Percentiles rank a stretch among this genome's conserved stretches.
Evolutionary conservation across 2,888 invertebrate species (phyloP).

Genomic region (Hedychridium roseum): DNA sequence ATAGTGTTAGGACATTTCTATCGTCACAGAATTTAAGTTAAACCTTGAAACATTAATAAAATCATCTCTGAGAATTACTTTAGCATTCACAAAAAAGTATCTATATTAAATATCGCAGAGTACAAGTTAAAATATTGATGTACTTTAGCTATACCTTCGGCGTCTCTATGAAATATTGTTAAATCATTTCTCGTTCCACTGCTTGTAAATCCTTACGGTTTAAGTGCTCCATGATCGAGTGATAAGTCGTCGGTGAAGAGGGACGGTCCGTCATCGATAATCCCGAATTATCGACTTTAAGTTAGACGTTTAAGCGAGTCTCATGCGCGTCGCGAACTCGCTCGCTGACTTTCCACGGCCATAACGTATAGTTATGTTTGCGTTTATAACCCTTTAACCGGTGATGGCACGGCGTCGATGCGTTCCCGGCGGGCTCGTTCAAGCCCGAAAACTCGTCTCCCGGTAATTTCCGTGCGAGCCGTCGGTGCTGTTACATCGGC

Average conservation of each 20-base stretch:
- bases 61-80: no score
- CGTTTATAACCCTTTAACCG: slow-evolving; percentile 29
- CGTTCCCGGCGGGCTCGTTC: slow-evolving; percentile 13
- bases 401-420: slow-evolving; percentile 25
- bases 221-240: no score
- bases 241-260: no score
- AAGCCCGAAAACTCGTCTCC: not conserved
- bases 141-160: not conserved
- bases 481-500: slow-evolving; percentile 6
- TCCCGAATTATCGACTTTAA: slow-evolving; percentile 28
- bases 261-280: no score
- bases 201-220: no score
- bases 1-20: no score
- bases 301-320: slow-evolving; percentile 16
- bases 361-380: slow-evolving; percentile 22
- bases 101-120: not conserved
- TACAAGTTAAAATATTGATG: not conserved
- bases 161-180: no score
- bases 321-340: slow-evolving; percentile 3
- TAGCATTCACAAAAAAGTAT: no score
- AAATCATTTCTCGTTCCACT: no score
- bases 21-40: no score
- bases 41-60: no score
- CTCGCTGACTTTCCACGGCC: slow-evolving; percentile 2
- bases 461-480: slow-evolving; percentile 5